A percentile compares a stretch with the other conserved stretches of the same genome.
Evolutionary conservation across 2,797 vertebrate species (phyloP).

Genomic region (Limosa lapponica): DNA sequence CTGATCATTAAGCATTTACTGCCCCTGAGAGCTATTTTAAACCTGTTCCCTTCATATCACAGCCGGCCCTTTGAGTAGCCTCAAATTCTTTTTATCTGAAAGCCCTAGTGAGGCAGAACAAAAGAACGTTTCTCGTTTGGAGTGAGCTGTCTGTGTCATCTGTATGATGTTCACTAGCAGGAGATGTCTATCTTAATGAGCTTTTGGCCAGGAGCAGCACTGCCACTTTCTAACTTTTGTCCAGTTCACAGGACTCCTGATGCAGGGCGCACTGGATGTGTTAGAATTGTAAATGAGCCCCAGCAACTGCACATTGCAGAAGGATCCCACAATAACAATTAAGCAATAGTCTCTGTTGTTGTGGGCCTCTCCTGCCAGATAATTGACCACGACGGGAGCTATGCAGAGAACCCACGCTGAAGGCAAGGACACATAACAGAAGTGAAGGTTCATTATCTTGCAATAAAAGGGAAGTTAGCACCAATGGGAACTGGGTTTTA

Average conservation of each 20-base stretch:
- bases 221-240: slow-evolving; percentile 71
- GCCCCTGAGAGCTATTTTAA: slow-evolving; percentile 71
- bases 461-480: slow-evolving; percentile 10
- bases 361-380: slow-evolving; percentile 14
- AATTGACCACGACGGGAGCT: slow-evolving; percentile 51
- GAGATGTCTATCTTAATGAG: slow-evolving; percentile 70
- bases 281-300: slow-evolving; percentile 74
- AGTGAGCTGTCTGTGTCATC: slow-evolving; percentile 63
- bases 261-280: slow-evolving; percentile 55
- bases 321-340: slow-evolving; percentile 44
- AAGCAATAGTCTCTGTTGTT: neutral
- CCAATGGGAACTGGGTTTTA: neutral
- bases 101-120: slow-evolving; percentile 60
- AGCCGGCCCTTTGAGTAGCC: slow-evolving; percentile 68
- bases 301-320: neutral
- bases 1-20: slow-evolving; percentile 76
- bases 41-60: slow-evolving; percentile 68
- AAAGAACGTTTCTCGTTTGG: slow-evolving; percentile 67
- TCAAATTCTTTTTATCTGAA: slow-evolving; percentile 66
- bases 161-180: slow-evolving; percentile 61
- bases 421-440: slow-evolving; percentile 12
- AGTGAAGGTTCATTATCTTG: slow-evolving; percentile 39
- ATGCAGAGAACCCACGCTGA: slow-evolving; percentile 28
- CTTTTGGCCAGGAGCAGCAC: slow-evolving; percentile 52
- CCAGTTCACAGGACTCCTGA: slow-evolving; percentile 62